Evolutionary conservation across 2,113 vertebrate species (phyloP), one percentile per base, ranked within the genome.

Genomic region (Lampris megalopsis): DNA sequence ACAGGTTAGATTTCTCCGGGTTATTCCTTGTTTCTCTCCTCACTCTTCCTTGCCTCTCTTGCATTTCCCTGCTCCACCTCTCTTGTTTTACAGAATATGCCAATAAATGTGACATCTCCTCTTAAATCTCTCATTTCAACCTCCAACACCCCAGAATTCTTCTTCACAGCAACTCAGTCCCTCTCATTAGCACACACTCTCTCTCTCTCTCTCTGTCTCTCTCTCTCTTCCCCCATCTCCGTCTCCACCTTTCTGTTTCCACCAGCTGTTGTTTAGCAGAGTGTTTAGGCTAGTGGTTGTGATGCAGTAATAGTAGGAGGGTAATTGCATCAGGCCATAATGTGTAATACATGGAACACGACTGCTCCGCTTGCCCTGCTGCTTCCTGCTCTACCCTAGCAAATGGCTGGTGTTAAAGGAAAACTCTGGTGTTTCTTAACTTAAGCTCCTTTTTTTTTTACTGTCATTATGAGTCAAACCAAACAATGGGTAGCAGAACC

Each of bases 191-290:
- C 24, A 0, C 24, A 24, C 24, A 24, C 24, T 24, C 24, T 24
- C 24, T 24, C 24, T 24, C 24, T 24, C 24, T 24, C 24, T 24
- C 24, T 24, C 24, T 24, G 0, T 24, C 24, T 13, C 11, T 48
- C 69, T 74, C 52, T 40, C 13, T 83, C 84, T 75, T 68, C 79
- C 73, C 75, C 75, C 79, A 60, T 85, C 82, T n/a, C n/a, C 43
- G 6, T 37, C 40, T 73, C 77, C 60, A 75, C 75, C 66, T 70
- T 66, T 75, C 11, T 54, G 58, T 70, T 68, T 85, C 47, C 71
- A 71, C 80, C 89, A 90, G 88, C 84, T 90, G 89, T 89, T 88
- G 89, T 89, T 88, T 58, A 67, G 77, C 81, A 87, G 78, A 83
- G 57, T 76, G 80, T 75, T 68, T 9, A 72, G 71, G 63, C 80